These are phyloP conservation scores for Anthopleura xanthogrammica DNA, from an alignment of 92 coral and sea anemone genomes.

Conservation along the genomic window DNA sequence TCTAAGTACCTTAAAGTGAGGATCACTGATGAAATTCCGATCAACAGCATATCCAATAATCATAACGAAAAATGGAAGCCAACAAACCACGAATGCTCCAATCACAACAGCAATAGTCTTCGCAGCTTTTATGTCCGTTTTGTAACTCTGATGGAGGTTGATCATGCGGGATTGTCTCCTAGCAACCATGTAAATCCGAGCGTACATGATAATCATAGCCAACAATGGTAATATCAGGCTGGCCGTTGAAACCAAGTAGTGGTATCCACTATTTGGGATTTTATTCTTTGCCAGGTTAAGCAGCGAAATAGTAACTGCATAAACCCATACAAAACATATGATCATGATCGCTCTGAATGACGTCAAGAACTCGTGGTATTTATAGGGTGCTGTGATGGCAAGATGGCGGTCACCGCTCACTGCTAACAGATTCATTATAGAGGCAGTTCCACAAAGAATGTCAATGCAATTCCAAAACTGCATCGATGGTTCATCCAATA, in stretches of 20 bases:
- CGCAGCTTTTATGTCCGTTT: slow-evolving; percentile 92
- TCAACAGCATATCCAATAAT: slow-evolving; percentile 62
- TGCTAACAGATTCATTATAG: slow-evolving; percentile 82
- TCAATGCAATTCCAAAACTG: slow-evolving; percentile 75
- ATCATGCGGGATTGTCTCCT: slow-evolving; percentile 82
- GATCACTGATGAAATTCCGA: slow-evolving; percentile 11
- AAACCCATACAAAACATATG: slow-evolving; percentile 71
- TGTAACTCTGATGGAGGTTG: slow-evolving; percentile 68
- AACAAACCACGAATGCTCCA: slow-evolving; percentile 83
- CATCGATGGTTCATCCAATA: slow-evolving; percentile 24
- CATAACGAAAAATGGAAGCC: slow-evolving; percentile 77
- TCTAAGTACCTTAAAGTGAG: slow-evolving; percentile 39
- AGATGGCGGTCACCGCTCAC: slow-evolving; percentile 90
- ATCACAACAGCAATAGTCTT: slow-evolving; percentile 97
- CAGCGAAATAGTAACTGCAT: slow-evolving; percentile 64
- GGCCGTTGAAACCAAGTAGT: slow-evolving; percentile 57
- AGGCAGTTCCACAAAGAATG: slow-evolving; percentile 74
- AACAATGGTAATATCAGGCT: slow-evolving; percentile 74
- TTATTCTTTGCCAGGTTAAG: slow-evolving; percentile 40
- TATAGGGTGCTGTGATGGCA: slow-evolving; percentile 88
- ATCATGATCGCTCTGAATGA: slow-evolving; percentile 73
- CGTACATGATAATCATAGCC: slow-evolving; percentile 81
- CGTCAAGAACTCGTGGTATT: slow-evolving; percentile 78
- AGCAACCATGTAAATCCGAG: slow-evolving; percentile 87
- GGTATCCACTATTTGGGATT: slow-evolving; percentile 55